phyloP scores from a whole-genome alignment of 2,113 vertebrate genomes.

The Grammomys dolichurus region DNA sequence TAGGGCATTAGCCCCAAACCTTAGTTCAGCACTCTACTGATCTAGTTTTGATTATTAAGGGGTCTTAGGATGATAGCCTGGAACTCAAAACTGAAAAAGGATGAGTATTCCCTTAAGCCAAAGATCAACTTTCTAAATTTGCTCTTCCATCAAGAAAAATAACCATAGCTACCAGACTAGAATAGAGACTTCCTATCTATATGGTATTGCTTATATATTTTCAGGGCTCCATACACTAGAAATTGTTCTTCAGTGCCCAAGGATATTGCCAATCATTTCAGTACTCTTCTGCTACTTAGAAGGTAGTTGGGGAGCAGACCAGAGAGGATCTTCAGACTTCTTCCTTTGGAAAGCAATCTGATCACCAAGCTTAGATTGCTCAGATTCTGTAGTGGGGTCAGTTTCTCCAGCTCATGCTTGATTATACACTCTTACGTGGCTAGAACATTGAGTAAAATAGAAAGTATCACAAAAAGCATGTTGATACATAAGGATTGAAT shows the following conservation, averaged over 20 bases:
- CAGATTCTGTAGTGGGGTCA: neutral
- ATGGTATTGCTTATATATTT: conserved; percentile 22
- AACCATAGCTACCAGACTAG: conserved; percentile 1
- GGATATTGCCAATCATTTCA: neutral
- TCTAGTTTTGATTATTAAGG: neutral
- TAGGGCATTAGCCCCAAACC: neutral
- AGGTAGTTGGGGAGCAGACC: neutral
- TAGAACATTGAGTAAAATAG: conserved; percentile 2
- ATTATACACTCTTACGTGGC: neutral
- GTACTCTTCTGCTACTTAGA: neutral
- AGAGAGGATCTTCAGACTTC: neutral
- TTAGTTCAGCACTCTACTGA: conserved; percentile 2
- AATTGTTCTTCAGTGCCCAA: neutral
- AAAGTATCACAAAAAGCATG: neutral
- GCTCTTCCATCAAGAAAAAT: conserved; percentile 6
- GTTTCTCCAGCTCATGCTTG: conserved; percentile 16
- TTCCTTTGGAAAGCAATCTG: neutral
- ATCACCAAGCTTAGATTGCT: neutral
- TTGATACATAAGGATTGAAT: neutral
- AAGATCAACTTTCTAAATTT: conserved; percentile 49
- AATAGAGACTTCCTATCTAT: conserved; percentile 8
- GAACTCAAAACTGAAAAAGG: conserved; percentile 2
- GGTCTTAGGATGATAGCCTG: conserved; percentile 1
- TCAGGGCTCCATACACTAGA: neutral
- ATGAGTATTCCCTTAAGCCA: conserved; percentile 10